A percentile compares a stretch with the other conserved stretches of the same genome.
Conservation (phyloP, 2,797 vertebrate genomes). For the Aldrovandia affinis region DNA sequence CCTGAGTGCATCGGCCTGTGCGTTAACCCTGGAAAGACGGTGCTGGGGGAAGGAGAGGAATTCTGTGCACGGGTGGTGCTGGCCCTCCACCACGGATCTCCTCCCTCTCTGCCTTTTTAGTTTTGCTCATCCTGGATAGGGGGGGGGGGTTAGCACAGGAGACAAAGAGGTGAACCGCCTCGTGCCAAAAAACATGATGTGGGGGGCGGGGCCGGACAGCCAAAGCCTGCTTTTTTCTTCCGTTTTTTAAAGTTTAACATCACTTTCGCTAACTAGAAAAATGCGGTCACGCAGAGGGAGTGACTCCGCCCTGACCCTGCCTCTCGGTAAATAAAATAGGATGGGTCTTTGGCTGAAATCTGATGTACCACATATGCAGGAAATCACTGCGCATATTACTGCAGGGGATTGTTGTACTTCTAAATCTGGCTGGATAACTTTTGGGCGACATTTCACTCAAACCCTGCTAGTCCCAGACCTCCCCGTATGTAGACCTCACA, state of each 20-base stretch:
- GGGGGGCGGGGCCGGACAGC: slow-evolving; percentile 7
- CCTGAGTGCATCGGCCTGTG: slow-evolving; percentile 51
- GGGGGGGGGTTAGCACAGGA: slow-evolving; percentile 17
- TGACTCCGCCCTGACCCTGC: not conserved
- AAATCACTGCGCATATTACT: not conserved
- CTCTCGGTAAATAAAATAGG: not conserved
- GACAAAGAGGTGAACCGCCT: slow-evolving; percentile 13
- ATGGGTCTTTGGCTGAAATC: not conserved
- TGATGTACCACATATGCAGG: not conserved
- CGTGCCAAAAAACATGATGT: not conserved
- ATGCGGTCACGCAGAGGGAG: not conserved
- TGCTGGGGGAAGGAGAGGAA: slow-evolving; percentile 43
- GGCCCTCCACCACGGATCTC: slow-evolving; percentile 29
- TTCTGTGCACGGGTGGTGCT: slow-evolving; percentile 36
- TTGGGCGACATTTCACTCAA: too few species aligned
- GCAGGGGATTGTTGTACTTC: not conserved
- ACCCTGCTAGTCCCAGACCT: too few species aligned
- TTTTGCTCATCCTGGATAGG: not conserved
- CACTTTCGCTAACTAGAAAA: slow-evolving; percentile 20
- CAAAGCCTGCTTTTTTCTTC: not conserved
- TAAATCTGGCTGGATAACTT: too few species aligned
- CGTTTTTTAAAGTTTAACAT: not conserved
- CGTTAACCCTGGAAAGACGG: slow-evolving; percentile 46
- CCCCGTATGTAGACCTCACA: too few species aligned
- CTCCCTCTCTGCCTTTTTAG: not conserved